Conservation (phyloP, 2,113 vertebrate species). For the Capricornis sumatraensis region DNA sequence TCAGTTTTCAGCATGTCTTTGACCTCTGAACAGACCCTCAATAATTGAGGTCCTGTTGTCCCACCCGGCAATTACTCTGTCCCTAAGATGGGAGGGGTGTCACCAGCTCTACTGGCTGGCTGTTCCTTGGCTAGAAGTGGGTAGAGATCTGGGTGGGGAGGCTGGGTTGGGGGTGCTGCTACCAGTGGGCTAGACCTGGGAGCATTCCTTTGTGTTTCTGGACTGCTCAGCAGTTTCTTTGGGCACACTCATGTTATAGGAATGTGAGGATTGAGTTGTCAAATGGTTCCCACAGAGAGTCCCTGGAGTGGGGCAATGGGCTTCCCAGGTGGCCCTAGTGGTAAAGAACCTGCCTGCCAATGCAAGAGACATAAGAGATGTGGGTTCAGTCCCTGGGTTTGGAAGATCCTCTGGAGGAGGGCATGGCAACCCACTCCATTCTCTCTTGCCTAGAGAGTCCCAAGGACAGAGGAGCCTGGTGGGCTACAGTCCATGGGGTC, state of each 20-base stretch:
- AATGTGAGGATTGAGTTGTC: neutral
- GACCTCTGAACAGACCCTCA: constrained; percentile 1
- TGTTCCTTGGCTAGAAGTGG: neutral
- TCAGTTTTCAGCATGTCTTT: neutral
- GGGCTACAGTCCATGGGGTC: neutral
- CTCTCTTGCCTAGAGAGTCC: neutral
- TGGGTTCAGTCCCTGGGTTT: neutral
- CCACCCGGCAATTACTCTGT: constrained; percentile 30
- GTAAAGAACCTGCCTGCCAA: neutral
- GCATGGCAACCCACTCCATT: neutral
- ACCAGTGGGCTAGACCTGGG: neutral
- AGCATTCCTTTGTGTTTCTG: neutral
- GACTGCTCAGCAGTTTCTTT: neutral
- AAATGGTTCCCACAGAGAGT: neutral
- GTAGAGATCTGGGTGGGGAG: neutral
- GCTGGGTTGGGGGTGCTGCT: neutral
- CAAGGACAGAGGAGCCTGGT: neutral
- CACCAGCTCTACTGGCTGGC: neutral
- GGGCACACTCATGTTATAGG: neutral
- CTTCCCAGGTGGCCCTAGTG: neutral
- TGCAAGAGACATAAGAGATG: neutral
- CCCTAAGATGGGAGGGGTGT: neutral
- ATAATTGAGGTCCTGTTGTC: neutral
- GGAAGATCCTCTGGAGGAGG: neutral
- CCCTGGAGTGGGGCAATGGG: neutral